Evolutionary conservation across 2,888 invertebrate genomes (phyloP).

Genomic region (Parnassius orleans): DNA sequence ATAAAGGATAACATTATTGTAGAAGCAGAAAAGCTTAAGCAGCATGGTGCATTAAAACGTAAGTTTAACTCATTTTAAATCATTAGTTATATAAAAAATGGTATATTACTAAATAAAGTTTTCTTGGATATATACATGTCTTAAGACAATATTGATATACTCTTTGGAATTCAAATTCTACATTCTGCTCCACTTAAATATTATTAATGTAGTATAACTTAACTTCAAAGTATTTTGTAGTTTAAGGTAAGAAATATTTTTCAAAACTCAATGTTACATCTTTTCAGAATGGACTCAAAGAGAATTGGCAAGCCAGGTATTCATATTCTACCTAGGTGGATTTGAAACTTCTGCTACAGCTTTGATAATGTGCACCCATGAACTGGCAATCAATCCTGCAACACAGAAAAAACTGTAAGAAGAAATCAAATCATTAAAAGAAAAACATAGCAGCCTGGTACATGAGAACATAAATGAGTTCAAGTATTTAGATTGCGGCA

Average conservation of each 20-base stretch:
- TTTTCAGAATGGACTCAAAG: slow-evolving; percentile 61
- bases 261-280: slow-evolving; percentile 5
- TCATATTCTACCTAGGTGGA: slow-evolving; percentile 71
- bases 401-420: slow-evolving; percentile 66
- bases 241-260: background rate
- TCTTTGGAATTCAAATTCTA: too few species aligned
- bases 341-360: slow-evolving; percentile 67
- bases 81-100: too few species aligned
- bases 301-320: slow-evolving; percentile 66
- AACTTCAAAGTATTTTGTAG: too few species aligned
- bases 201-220: too few species aligned
- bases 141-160: too few species aligned
- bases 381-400: slow-evolving; percentile 61
- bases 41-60: slow-evolving; percentile 34
- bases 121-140: too few species aligned
- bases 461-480: slow-evolving; percentile 51
- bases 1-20: slow-evolving; percentile 10
- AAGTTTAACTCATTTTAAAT: slow-evolving; percentile 27
- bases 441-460: slow-evolving; percentile 40
- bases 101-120: too few species aligned
- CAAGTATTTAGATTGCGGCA: slow-evolving; percentile 61
- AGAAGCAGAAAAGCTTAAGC: slow-evolving; percentile 12
- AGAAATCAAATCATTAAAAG: slow-evolving; percentile 49
- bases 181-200: too few species aligned
- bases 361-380: slow-evolving; percentile 60